These are phyloP conservation scores for Tachypleus tridentatus DNA, from an alignment of 1,140 invertebrate species.

Conservation along the genomic window DNA sequence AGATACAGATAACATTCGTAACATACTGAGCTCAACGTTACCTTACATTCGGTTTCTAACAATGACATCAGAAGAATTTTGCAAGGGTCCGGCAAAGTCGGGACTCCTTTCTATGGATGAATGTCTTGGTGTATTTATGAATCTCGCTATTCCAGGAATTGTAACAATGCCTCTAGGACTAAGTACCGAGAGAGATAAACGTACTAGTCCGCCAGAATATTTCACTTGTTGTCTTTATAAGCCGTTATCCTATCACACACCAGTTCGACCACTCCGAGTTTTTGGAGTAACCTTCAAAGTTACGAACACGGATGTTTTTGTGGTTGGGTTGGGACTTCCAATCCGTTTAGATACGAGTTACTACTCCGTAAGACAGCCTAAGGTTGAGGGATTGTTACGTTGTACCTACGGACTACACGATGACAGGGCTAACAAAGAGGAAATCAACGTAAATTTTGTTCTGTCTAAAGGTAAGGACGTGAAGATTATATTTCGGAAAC, in stretches of 20 bases:
- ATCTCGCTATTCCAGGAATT: constrained; percentile 27
- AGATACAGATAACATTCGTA: constrained; percentile 17
- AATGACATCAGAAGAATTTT: constrained; percentile 27
- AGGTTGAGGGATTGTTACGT: constrained; percentile 24
- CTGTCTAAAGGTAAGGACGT: constrained; percentile 27
- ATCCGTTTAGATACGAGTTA: constrained; percentile 25
- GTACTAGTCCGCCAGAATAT: constrained; percentile 25
- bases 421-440: constrained; percentile 17
- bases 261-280: constrained; percentile 17
- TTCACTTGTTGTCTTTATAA: constrained; percentile 25
- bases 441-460: constrained; percentile 13
- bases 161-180: constrained; percentile 25
- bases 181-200: constrained; percentile 21
- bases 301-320: constrained; percentile 24
- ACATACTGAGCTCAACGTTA: constrained; percentile 11
- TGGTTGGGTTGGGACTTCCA: constrained; percentile 26
- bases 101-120: constrained; percentile 25
- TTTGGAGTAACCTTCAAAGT: constrained; percentile 25
- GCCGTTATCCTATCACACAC: constrained; percentile 23
- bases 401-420: constrained; percentile 24
- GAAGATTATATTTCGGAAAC: constrained; percentile 23
- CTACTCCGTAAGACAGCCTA: constrained; percentile 24
- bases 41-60: constrained; percentile 25
- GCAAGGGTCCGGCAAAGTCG: constrained; percentile 21
- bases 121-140: constrained; percentile 27